Conservation (phyloP, 2,888 invertebrate genomes). For the Tachina fera region DNA sequence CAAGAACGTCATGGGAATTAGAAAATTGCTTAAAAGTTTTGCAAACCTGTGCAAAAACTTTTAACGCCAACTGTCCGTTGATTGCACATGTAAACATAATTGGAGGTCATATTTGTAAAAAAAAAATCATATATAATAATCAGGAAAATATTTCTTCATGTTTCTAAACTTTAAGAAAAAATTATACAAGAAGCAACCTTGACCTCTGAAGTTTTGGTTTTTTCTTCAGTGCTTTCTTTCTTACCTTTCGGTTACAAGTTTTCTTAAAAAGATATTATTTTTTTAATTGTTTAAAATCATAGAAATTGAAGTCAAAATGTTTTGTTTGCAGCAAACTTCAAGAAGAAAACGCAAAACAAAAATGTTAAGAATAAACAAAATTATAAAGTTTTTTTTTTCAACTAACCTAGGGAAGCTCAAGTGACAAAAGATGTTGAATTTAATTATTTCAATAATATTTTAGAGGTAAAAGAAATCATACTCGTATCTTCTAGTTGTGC, state of each 20-base stretch:
- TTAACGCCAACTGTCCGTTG: background rate
- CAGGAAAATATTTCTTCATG: background rate
- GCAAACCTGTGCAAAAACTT: background rate
- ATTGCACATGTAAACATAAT: slow-evolving; percentile 44
- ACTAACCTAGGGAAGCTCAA: background rate
- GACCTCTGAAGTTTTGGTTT: slow-evolving; percentile 39
- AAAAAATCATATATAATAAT: slow-evolving; percentile 1
- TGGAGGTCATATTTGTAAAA: slow-evolving; percentile 47
- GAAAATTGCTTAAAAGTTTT: background rate
- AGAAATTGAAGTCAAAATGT: background rate
- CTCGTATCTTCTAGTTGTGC: no score
- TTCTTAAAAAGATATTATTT: slow-evolving; percentile 10
- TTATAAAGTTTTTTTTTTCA: background rate
- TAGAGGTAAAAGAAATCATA: background rate
- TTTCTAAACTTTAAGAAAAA: slow-evolving; percentile 10
- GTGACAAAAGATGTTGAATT: background rate
- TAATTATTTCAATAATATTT: background rate
- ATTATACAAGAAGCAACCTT: slow-evolving; percentile 47
- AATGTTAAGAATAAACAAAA: background rate
- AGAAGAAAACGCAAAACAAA: background rate
- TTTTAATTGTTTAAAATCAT: slow-evolving; percentile 14
- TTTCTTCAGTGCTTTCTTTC: background rate
- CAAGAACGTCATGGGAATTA: background rate
- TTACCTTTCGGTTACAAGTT: slow-evolving; percentile 3
- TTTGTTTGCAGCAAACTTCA: background rate